Base-by-base conservation (phyloP, 2,113 vertebrate species). In the Collichthys lucidus region DNA sequence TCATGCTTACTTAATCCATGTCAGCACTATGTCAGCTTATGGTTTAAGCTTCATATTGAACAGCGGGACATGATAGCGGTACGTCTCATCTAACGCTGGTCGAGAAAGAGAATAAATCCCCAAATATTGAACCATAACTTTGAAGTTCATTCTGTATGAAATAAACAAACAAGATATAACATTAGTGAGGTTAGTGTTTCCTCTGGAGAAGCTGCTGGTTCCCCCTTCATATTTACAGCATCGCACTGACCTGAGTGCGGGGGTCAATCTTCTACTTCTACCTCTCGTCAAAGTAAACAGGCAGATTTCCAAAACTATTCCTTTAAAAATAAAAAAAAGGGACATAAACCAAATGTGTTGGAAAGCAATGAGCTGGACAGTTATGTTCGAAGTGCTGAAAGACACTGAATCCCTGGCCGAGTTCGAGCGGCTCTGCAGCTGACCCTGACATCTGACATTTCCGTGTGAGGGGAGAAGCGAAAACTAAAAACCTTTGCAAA, bases 401-500 rank as follows among this genome's bases (percentile, higher is more conserved):
- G n/a, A 74, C 29, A 44, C 64, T 14, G 24, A 24, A 24, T 19
- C 40, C 17, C n/a, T 20, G n/a, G n/a, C 50, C 20, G n/a, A n/a
- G 40, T 17, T 19, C 62, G 46, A 57, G 40, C 2, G 1, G 11
- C 15, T 60, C 64, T 56, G 63, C 31, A n/a, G 79, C 20, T 67
- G 42, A 50, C 42, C 42, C 49, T 71, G 60, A 56, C 50, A 49
- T 60, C 22, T 61, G 20, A 24, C 52, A 55, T 50, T 61, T 78
- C 29, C n/a, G 50, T 44, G 22, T 6, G 40, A 62, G 17, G 22
- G 6, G 7, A 29, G 17, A 67, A 59, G 20, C 19, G 16, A 63
- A 74, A 47, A 52, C 35, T 40, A 40, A 11, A 55, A 76, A 75
- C 56, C 46, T 29, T 53, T 79, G 65, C 22, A 62, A 79, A 44